Conservation (phyloP, 1,140 invertebrate genomes). For the Drosophila pruinosa region DNA sequence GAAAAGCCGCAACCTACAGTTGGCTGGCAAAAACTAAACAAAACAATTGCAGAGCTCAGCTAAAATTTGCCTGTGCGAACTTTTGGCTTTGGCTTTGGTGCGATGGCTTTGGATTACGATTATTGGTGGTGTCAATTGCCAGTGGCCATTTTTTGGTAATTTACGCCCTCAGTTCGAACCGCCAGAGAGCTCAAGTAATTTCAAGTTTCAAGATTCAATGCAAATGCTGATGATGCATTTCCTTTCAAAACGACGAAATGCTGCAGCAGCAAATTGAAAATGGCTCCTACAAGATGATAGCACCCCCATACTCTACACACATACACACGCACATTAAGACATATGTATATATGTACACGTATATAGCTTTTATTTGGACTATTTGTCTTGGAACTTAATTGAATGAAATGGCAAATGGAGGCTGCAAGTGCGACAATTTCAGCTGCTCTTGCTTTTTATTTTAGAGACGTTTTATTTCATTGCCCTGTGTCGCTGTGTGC, state of each 20-base stretch:
- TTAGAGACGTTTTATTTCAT: constrained; percentile 69
- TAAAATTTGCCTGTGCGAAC: constrained; percentile 60
- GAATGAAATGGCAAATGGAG: constrained; percentile 76
- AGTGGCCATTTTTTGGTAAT: constrained; percentile 79
- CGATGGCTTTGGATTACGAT: constrained; percentile 39
- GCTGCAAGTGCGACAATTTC: constrained; percentile 71
- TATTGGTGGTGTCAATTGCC: constrained; percentile 80
- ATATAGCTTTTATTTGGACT: constrained; percentile 63
- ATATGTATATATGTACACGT: constrained; percentile 1
- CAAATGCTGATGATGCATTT: constrained; percentile 77
- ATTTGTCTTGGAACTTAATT: constrained; percentile 79
- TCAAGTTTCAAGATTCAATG: constrained; percentile 69
- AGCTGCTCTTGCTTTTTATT: constrained; percentile 70
- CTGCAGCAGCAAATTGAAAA: constrained; percentile 73
- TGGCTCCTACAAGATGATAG: constrained; percentile 57
- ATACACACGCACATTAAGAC: not conserved
- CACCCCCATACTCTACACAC: constrained; percentile 14
- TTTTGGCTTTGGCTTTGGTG: constrained; percentile 24
- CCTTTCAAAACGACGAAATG: constrained; percentile 61
- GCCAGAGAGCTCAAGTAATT: constrained; percentile 62
- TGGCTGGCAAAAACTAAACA: constrained; percentile 48
- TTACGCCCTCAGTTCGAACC: constrained; percentile 54
- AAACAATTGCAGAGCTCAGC: constrained; percentile 69
- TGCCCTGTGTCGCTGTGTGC: constrained; percentile 7
- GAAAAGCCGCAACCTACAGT: constrained; percentile 27